Conservation (phyloP, 2,888 invertebrate species). For the Disparrhopalites patrizii region DNA sequence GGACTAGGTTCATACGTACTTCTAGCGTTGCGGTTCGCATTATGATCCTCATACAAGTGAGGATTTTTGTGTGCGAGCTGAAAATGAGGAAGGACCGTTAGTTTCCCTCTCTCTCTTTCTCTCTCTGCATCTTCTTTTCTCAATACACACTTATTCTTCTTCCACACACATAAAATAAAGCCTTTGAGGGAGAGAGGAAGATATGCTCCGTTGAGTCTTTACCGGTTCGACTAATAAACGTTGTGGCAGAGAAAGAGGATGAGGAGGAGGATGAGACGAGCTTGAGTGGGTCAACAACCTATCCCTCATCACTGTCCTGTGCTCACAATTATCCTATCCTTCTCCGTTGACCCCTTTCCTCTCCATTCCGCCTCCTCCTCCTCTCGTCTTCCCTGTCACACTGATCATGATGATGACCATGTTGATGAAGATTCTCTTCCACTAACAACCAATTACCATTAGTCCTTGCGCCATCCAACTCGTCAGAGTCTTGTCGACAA, state of each 20-base stretch:
- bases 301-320: conserved; percentile 26
- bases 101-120: conserved; percentile 3
- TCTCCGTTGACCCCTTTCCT: conserved; percentile 12
- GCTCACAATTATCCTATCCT: conserved; percentile 12
- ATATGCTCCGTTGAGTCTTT: conserved; percentile 29
- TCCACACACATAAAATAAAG: background rate
- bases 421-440: background rate
- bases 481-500: background rate
- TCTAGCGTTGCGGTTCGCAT: too few species aligned
- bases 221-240: conserved; percentile 27
- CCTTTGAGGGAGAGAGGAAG: background rate
- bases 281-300: conserved; percentile 44
- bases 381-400: background rate
- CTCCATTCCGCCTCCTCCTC: conserved; percentile 2
- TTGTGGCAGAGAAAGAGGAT: too few species aligned
- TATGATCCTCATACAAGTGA: background rate
- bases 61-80: too few species aligned
- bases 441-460: background rate
- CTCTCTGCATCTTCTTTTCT: background rate
- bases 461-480: background rate
- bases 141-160: background rate
- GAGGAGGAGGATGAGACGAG: conserved; percentile 28
- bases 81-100: conserved; percentile 25
- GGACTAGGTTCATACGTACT: too few species aligned
- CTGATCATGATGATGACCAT: background rate